phyloP scores from a whole-genome alignment of 2,113 vertebrate genomes.

The Apteryx owenii region DNA sequence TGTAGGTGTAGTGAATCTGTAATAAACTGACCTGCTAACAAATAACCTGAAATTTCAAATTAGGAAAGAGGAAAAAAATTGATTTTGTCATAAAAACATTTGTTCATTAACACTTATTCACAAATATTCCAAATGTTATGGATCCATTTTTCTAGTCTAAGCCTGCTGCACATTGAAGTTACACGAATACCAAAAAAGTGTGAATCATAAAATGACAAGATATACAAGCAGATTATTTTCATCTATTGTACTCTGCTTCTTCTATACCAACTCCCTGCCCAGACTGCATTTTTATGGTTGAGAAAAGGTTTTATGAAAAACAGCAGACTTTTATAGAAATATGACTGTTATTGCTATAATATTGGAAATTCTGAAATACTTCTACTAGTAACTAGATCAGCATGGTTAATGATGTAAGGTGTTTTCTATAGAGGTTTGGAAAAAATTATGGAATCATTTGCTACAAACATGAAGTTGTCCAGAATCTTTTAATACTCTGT shows the following conservation, averaged over 20 bases:
- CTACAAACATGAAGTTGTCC: background rate
- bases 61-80: background rate
- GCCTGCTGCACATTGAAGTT: background rate
- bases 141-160: background rate
- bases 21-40: background rate
- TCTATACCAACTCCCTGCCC: conserved; percentile 4
- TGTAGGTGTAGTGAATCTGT: background rate
- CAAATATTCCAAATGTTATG: background rate
- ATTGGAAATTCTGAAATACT: conserved; percentile 43
- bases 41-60: background rate
- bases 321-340: conserved; percentile 38
- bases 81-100: background rate
- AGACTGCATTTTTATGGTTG: conserved; percentile 28
- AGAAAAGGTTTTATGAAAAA: conserved; percentile 31
- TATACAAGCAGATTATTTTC: conserved; percentile 41
- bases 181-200: background rate
- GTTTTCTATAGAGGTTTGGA: conserved; percentile 31
- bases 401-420: conserved; percentile 9
- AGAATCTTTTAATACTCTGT: background rate
- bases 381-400: conserved; percentile 42
- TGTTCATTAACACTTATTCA: background rate
- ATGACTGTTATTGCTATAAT: conserved; percentile 9
- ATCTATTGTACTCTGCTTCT: background rate
- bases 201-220: background rate
- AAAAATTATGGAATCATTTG: background rate